Percentiles rank a stretch among this genome's conserved stretches.
Evolutionary conservation across 2,888 invertebrate species (phyloP).

Genomic region (Eilema sororculum): DNA sequence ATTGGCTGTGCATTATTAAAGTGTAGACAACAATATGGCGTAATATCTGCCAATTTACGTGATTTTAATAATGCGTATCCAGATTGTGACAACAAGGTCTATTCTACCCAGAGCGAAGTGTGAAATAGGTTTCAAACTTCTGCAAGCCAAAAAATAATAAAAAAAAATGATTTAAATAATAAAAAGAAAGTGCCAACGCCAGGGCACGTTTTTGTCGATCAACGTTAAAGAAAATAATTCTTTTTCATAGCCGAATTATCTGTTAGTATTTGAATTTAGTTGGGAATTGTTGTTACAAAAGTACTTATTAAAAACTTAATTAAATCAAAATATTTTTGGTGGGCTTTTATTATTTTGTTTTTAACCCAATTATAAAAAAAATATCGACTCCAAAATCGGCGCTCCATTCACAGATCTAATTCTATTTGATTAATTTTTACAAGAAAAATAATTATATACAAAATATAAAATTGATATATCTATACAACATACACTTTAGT

Average conservation of each 20-base stretch:
- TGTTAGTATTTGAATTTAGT: conserved; percentile 52
- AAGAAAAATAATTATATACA: conserved; percentile 83
- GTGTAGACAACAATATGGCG: conserved; percentile 38
- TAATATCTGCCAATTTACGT: conserved; percentile 27
- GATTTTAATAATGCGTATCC: conserved; percentile 15
- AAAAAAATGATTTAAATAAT: conserved; percentile 13
- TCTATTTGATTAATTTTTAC: conserved; percentile 82
- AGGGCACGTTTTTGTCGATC: conserved; percentile 43
- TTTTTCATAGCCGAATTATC: conserved; percentile 54
- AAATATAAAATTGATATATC: conserved; percentile 84
- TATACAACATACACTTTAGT: conserved; percentile 73
- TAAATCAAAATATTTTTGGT: conserved; percentile 58
- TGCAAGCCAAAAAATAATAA: conserved; percentile 21
- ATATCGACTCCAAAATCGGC: conserved; percentile 41
- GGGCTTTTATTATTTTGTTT: conserved; percentile 57
- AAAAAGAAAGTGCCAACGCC: conserved; percentile 26
- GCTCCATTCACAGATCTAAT: conserved; percentile 75
- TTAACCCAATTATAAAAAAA: conserved; percentile 53
- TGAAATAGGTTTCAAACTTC: conserved; percentile 24
- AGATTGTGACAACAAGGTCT: conserved; percentile 18
- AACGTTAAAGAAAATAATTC: conserved; percentile 44
- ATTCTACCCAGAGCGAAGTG: conserved; percentile 24
- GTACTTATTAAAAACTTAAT: conserved; percentile 55
- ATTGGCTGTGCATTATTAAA: conserved; percentile 28
- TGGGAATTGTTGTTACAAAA: conserved; percentile 50